Conservation (phyloP, 2,797 vertebrate species). For the Sylvia borin region DNA sequence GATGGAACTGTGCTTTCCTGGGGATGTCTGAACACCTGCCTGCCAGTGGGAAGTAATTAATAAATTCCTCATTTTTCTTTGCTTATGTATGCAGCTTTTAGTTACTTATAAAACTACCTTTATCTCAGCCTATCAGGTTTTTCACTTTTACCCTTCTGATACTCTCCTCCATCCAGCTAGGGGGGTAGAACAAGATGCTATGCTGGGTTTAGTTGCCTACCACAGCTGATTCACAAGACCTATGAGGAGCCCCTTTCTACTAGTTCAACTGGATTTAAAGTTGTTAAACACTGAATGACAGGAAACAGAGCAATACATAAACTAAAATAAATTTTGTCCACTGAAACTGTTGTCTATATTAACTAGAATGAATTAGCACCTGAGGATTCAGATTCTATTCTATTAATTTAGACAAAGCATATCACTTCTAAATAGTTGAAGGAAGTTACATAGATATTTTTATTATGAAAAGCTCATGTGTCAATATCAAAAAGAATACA, state of each 20-base stretch:
- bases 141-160: not conserved
- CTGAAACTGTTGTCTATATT: not conserved
- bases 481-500: not conserved
- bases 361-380: not conserved
- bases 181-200: not conserved
- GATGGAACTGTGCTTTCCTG: not conserved
- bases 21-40: not conserved
- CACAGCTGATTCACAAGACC: not conserved
- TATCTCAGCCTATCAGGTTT: not conserved
- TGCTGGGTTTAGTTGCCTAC: not conserved
- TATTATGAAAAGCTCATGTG: not conserved
- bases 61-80: not conserved
- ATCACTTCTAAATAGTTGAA: not conserved
- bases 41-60: not conserved
- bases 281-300: not conserved
- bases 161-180: rapidly evolving
- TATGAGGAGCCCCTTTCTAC: not conserved
- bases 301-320: not conserved
- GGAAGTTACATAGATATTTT: not conserved
- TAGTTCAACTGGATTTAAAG: not conserved
- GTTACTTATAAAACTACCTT: not conserved
- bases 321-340: not conserved
- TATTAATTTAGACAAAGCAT: not conserved
- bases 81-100: not conserved
- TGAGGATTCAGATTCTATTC: not conserved